Conservation (phyloP, 2,797 vertebrate species). For the Phataginus tricuspis region DNA sequence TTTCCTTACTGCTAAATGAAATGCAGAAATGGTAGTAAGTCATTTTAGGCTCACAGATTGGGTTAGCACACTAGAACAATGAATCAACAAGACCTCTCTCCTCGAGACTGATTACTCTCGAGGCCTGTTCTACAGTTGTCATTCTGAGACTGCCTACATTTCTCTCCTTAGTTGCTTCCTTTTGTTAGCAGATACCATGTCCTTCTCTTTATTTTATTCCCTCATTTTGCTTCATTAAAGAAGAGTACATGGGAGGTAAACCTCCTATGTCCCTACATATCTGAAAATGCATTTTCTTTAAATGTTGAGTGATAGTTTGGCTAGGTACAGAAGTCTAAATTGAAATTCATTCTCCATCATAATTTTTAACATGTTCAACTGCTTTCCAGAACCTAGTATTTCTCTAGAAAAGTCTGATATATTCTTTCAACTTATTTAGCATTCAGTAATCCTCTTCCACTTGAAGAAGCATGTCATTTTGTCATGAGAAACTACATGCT, state of each 20-base stretch:
- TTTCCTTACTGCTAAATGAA: not conserved
- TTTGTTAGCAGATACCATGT: not conserved
- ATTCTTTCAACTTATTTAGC: not conserved
- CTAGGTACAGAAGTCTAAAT: constrained; percentile 3
- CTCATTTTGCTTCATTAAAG: not conserved
- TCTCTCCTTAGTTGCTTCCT: not conserved
- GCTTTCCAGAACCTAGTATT: not conserved
- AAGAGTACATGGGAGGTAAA: not conserved
- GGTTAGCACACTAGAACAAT: not conserved
- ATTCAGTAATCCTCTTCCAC: not conserved
- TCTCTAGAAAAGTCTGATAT: not conserved
- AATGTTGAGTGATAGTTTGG: not conserved
- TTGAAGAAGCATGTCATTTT: not conserved
- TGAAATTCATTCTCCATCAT: not conserved
- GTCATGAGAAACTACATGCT: not conserved
- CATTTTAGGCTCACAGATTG: not conserved
- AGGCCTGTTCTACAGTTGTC: not conserved
- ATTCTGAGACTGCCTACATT: not conserved
- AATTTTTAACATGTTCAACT: not conserved
- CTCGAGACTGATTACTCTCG: not conserved
- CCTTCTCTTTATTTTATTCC: not conserved
- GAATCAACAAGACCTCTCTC: not conserved
- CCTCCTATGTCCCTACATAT: not conserved
- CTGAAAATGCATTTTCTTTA: not conserved
- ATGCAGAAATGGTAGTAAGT: not conserved